Evolutionary conservation across 53 echinoderm and acorn worm species (phyloP).

Genomic region (Stichopus horrens): DNA sequence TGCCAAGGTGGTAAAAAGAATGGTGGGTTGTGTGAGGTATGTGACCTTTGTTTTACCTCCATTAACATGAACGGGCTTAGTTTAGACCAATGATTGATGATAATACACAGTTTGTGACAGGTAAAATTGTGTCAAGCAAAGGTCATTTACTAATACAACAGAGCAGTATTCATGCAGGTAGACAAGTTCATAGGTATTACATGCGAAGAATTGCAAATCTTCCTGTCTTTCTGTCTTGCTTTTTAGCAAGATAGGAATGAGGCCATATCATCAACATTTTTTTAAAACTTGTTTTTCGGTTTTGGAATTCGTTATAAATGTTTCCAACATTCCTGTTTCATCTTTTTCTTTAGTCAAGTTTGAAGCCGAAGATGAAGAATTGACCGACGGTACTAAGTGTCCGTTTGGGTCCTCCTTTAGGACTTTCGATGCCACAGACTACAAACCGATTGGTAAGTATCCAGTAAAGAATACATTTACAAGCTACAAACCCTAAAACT

Average conservation of each 20-base stretch:
- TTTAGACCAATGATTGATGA: too few species aligned
- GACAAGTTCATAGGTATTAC: neutral
- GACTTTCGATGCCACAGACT: slow-evolving; percentile 97
- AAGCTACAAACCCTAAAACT: too few species aligned
- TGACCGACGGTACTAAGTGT: slow-evolving; percentile 79
- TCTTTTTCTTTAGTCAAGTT: slow-evolving; percentile 52
- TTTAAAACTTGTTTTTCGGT: too few species aligned
- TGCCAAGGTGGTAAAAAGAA: too few species aligned
- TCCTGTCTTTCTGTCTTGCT: neutral
- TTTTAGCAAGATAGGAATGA: neutral
- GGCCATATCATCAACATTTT: neutral
- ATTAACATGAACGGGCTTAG: too few species aligned
- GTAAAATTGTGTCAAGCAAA: too few species aligned
- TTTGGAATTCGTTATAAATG: too few species aligned
- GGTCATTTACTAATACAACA: too few species aligned
- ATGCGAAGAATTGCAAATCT: neutral
- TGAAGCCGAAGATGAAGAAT: slow-evolving; percentile 77
- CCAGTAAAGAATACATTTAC: neutral
- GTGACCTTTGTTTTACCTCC: too few species aligned
- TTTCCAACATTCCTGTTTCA: neutral
- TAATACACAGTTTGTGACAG: too few species aligned
- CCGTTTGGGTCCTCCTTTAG: slow-evolving; percentile 94
- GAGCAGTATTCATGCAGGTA: too few species aligned
- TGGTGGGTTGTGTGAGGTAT: too few species aligned
- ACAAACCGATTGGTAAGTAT: slow-evolving; percentile 90